These are phyloP conservation scores for Aphelenchoides avenae DNA, from an alignment of 1,140 invertebrate genomes.

Conservation along the genomic window DNA sequence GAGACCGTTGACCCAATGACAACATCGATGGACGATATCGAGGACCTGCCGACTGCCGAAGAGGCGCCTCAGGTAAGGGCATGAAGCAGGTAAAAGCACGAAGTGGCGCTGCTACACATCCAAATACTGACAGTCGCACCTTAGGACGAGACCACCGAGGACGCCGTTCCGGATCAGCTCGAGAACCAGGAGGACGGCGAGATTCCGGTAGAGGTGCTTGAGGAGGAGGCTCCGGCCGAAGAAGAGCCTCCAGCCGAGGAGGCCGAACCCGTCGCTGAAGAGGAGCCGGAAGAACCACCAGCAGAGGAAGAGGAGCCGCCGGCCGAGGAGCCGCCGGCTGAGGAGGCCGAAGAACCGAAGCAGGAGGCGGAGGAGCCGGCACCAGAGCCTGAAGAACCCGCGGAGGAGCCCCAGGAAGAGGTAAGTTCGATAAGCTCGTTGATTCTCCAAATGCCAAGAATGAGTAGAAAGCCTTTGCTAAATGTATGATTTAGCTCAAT, in stretches of 20 bases:
- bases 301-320: constrained; percentile 25
- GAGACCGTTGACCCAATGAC: too few relatives aligned
- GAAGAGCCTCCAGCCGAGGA: constrained; percentile 24
- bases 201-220: constrained; percentile 20
- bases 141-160: constrained; percentile 12
- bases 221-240: constrained; percentile 20
- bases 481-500: too few relatives aligned
- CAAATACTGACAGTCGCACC: not conserved
- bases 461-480: too few relatives aligned
- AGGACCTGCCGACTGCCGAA: constrained; percentile 9
- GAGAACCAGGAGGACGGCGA: too few relatives aligned
- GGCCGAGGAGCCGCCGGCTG: constrained; percentile 15
- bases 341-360: constrained; percentile 1
- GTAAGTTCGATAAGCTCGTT: constrained; percentile 28
- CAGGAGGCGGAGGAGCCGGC: constrained; percentile 9
- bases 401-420: constrained; percentile 12
- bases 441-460: constrained; percentile 40
- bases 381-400: not conserved
- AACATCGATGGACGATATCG: constrained; percentile 7
- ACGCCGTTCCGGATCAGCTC: constrained; percentile 12
- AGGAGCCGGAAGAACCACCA: constrained; percentile 28
- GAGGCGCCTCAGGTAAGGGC: constrained; percentile 1
- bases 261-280: constrained; percentile 14
- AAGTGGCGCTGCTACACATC: too few relatives aligned
- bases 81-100: too few relatives aligned